phyloP scores from a whole-genome alignment of 2,113 vertebrate genomes.

The Sapayoa aenigma region DNA sequence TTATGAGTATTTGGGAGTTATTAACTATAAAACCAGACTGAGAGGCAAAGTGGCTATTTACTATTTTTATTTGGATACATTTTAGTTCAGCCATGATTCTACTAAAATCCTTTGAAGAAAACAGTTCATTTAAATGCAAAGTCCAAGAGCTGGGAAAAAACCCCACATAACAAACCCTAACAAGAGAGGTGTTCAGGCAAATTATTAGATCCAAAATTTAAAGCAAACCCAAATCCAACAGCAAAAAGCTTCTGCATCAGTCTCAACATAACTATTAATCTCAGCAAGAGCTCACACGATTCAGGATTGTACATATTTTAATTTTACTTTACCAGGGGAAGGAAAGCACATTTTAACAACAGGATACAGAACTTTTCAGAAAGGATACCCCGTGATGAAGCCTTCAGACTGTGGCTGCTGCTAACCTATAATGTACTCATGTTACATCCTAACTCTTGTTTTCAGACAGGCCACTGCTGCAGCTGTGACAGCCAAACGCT shows the following conservation, averaged over 20 bases:
- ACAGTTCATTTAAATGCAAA: background rate
- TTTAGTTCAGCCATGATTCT: background rate
- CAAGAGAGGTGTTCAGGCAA: background rate
- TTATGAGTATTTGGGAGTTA: background rate
- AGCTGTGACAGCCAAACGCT: background rate
- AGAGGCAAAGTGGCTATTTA: background rate
- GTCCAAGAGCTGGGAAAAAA: background rate
- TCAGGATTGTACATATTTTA: background rate
- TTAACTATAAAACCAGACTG: background rate
- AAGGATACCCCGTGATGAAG: background rate
- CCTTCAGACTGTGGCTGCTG: background rate
- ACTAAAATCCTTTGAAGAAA: background rate
- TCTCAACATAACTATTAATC: background rate
- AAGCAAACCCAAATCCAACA: background rate
- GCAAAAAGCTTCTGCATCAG: background rate
- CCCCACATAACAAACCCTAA: background rate
- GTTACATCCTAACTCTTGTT: background rate
- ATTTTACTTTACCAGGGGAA: background rate
- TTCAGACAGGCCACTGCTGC: background rate
- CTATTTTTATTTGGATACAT: background rate
- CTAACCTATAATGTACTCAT: background rate
- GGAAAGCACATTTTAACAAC: background rate
- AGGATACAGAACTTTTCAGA: background rate
- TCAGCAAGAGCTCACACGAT: background rate
- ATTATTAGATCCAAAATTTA: background rate